Conservation (phyloP, 92 coral and sea anemone genomes). For the Epizoanthus ramosus region DNA sequence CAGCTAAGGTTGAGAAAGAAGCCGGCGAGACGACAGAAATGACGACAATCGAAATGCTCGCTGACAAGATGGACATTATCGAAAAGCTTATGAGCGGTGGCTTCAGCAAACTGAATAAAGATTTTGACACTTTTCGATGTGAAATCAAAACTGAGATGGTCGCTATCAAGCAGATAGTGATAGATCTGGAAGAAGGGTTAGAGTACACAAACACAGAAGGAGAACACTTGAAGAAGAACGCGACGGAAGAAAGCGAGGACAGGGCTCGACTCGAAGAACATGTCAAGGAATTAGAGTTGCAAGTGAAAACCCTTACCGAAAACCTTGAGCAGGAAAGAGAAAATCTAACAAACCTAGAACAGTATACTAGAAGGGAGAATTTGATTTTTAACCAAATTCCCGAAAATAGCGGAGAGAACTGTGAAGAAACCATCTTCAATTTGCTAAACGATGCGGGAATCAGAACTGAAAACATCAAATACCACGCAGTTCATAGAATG, state of each 20-base stretch:
- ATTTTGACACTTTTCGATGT: constrained; percentile 23
- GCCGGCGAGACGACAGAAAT: too few species aligned
- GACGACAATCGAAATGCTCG: too few species aligned
- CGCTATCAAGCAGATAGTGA: constrained; percentile 3
- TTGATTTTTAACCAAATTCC: constrained; percentile 20
- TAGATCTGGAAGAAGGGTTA: constrained; percentile 22
- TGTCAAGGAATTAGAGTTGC: neutral
- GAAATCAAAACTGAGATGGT: constrained; percentile 32
- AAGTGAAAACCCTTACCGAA: constrained; percentile 7
- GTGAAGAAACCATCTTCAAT: constrained; percentile 7
- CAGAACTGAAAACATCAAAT: constrained; percentile 16
- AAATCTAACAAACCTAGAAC: constrained; percentile 23
- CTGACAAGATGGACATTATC: too few species aligned
- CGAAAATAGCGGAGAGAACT: constrained; percentile 25
- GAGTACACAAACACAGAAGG: constrained; percentile 24
- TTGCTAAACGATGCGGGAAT: constrained; percentile 24
- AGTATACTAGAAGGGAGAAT: constrained; percentile 26
- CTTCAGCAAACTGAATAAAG: constrained; percentile 24
- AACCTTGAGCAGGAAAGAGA: constrained; percentile 41
- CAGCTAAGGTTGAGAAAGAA: too few species aligned
- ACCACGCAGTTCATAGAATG: constrained; percentile 39
- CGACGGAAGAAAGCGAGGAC: neutral
- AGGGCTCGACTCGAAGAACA: constrained; percentile 1
- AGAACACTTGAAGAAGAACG: constrained; percentile 1
- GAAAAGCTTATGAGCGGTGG: neutral